Evolutionary conservation across 2,797 vertebrate species (phyloP), one percentile per base, ranked within the genome.

Genomic region (Hyperoplus immaculatus): DNA sequence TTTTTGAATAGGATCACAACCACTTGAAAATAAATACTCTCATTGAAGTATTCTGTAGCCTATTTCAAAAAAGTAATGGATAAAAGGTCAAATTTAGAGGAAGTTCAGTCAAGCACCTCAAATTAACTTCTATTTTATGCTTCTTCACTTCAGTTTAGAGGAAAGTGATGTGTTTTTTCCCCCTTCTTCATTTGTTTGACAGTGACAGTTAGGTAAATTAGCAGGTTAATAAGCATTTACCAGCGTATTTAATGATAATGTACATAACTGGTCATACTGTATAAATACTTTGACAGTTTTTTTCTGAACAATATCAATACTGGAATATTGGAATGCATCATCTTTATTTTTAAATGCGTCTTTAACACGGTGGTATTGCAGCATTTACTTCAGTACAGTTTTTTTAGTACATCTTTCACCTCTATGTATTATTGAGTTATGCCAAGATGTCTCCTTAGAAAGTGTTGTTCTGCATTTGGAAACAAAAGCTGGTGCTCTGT

Each of bases 361-460:
- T 46, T 8, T 39, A 21, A 7, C n/a, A 13, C 15, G 42, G 10
- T 14, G 3, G 0, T 11, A n/a, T 55, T 42, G 49, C 38, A 36
- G 5, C 21, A 14, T 10, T 12, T 53, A 8, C 45, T 57, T 57
- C 2, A 49, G 50, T n/a, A 10, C 39, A 14, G 13, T 47, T 18
- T 1, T 72, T 3, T 72, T 3, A 15, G 15, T 60, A 3, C 1
- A 2, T 13, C 2, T 38, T 42, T 43, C 6, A 42, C 6, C 8
- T 6, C 7, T n/a, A 49, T 9, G 0, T 46, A 21, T 47, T 0
- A 1, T 15, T n/a, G 36, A 64, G 38, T 5, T 47, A 0, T 1
- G 47, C 6, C 9, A 11, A 54, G n/a, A 29, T 29, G 29, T 7
- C 10, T 38, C n/a, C 5, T 2, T 49, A 0, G 0, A 45, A 0